Conservation (phyloP, 2,797 vertebrate genomes). For the Lacerta bilineata region DNA sequence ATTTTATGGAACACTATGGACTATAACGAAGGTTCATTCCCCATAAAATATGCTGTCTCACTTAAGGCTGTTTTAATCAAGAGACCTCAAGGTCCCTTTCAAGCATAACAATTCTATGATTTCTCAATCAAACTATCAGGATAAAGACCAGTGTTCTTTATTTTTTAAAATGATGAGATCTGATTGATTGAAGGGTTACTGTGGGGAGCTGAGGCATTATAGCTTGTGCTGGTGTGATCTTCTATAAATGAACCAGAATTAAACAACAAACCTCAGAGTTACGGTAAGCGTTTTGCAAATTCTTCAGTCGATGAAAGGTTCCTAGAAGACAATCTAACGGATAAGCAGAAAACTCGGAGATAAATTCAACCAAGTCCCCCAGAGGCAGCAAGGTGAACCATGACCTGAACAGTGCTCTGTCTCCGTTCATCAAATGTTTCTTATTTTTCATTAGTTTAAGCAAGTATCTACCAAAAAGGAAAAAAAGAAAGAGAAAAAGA, state of each 20-base stretch:
- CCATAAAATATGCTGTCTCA: neutral
- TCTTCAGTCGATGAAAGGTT: slow-evolving; percentile 66
- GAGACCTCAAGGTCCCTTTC: neutral
- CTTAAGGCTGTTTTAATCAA: neutral
- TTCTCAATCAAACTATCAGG: neutral
- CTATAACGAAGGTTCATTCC: neutral
- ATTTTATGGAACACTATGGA: too few species aligned
- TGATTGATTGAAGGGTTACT: neutral
- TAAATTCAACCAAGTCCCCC: slow-evolving; percentile 68
- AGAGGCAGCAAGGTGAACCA: slow-evolving; percentile 85
- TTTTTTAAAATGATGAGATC: neutral
- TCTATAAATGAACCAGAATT: neutral
- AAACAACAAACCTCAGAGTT: slow-evolving; percentile 57
- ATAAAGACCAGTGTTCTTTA: neutral
- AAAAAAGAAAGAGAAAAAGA: slow-evolving; percentile 3
- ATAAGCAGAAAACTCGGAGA: slow-evolving; percentile 56
- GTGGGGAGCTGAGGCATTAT: too few species aligned
- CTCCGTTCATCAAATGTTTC: slow-evolving; percentile 79
- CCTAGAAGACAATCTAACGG: slow-evolving; percentile 81
- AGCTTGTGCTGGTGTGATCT: neutral
- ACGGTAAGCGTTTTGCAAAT: fast-evolving
- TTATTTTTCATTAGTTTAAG: slow-evolving; percentile 73
- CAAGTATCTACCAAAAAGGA: slow-evolving; percentile 72
- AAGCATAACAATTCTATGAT: neutral
- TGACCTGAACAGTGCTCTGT: slow-evolving; percentile 81